Evolutionary conservation across 2,888 invertebrate species (phyloP).

Genomic region (Melikaiella ostensackeni): DNA sequence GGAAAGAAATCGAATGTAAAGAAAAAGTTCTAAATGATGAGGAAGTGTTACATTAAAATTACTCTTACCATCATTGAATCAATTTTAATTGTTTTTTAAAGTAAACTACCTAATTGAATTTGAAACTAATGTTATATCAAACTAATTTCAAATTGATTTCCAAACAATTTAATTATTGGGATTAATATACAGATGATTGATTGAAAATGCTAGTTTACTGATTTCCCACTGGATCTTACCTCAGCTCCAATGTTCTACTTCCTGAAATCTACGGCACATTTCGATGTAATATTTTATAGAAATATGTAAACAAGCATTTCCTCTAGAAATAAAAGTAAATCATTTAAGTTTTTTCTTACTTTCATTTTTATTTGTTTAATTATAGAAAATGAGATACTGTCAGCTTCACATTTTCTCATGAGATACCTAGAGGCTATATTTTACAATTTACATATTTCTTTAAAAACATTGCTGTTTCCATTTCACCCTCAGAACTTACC

Average conservation of each 20-base stretch:
- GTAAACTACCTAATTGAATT: background rate
- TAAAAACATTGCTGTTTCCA: background rate
- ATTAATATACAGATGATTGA: background rate
- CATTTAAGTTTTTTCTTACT: background rate
- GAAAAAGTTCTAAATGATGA: background rate
- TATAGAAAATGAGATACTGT: background rate
- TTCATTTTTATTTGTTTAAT: background rate
- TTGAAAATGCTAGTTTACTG: background rate
- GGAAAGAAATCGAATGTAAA: background rate
- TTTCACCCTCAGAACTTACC: slow-evolving; percentile 25
- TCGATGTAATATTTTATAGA: background rate
- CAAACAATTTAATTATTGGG: no score
- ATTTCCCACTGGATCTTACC: background rate
- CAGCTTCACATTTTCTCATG: background rate
- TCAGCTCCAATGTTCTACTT: background rate
- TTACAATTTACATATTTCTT: background rate
- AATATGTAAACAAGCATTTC: slow-evolving; percentile 2
- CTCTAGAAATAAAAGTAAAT: background rate
- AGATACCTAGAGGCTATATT: background rate
- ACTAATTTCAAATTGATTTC: background rate
- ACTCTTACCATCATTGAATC: background rate
- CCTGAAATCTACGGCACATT: background rate
- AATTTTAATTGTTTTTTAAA: background rate
- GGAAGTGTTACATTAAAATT: background rate
- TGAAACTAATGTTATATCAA: background rate